Base-by-base conservation (phyloP, 2,113 vertebrate species). In the Lanius collurio region DNA sequence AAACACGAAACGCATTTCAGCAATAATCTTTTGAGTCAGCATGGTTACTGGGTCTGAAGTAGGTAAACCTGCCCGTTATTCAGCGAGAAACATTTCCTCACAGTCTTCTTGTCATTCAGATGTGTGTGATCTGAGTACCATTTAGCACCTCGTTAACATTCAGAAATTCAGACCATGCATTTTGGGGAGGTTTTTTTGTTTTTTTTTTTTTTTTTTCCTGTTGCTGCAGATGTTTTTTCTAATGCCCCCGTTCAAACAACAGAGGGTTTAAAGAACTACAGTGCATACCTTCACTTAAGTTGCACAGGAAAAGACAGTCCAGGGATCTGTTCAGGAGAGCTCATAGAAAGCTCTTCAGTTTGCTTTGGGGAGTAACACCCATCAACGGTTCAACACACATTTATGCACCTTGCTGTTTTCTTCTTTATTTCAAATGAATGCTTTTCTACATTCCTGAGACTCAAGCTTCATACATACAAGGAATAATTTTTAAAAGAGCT, bases 221-320 rank as follows among this genome's bases (percentile, higher is more conserved):
- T 50, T 31, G 53, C 35, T 71, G 33, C 14, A 81, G 33, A 59
- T 8, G 16, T 63, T 74, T 71, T 39, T 83, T 26, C 24, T 53
- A 44, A 76, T 18, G 24, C 2, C 11, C 16, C 10, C 0, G 0
- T n/a, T 85, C 23, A 68, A 84, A 41, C 1, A 17, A 47, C 1
- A 1, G 20, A 26, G 9, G 24, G 12, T 41, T 87, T 77, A 57
- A 74, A 62, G 46, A 53, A 73, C 16, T 46, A 11, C 31, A 6
- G 46, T 15, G 41, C 28, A 67, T 52, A 71, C 2, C 6, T 57
- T 21, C 47, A 24, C 23, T 12, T 13, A 52, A 63, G 2, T 6
- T 68, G 56, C 39, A 50, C 11, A 52, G 41, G 12, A 42, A 68
- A 92, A 70, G 14, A 15, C 13, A 68, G 13, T 10, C 9, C 47